These are phyloP conservation scores for Sphaeridia pumilis DNA, from an alignment of 2,888 invertebrate genomes.

Conservation along the genomic window DNA sequence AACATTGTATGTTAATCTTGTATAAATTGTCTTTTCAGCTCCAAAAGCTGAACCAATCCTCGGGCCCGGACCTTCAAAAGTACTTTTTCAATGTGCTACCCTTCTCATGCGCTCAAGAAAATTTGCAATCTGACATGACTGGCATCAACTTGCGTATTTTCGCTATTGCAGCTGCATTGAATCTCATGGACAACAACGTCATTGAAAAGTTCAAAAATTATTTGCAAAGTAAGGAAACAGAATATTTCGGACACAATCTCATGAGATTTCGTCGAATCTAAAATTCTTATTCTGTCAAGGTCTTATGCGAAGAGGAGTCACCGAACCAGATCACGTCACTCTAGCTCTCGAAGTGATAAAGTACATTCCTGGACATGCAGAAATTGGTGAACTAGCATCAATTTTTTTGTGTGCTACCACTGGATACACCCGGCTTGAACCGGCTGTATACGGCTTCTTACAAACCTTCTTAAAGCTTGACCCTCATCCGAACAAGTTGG, in stretches of 20 bases:
- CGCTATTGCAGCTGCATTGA: conserved; percentile 21
- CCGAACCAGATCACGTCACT: not conserved
- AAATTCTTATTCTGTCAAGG: not conserved
- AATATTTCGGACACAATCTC: too few relatives aligned
- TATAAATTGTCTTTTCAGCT: conserved; percentile 10
- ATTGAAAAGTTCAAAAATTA: conserved; percentile 21
- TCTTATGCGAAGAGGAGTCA: conserved; percentile 1
- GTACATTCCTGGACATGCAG: not conserved
- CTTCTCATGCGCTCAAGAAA: conserved; percentile 26
- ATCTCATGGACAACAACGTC: conserved; percentile 19
- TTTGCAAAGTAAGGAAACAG: conserved; percentile 19
- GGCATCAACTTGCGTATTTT: conserved; percentile 27
- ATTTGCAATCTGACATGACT: conserved; percentile 10
- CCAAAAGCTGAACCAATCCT: conserved; percentile 15
- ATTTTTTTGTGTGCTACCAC: not conserved
- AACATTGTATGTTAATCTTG: not conserved
- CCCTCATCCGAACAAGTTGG: too few relatives aligned
- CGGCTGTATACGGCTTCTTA: not conserved
- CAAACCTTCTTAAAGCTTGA: not conserved
- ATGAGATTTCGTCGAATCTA: not conserved
- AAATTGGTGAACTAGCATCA: not conserved
- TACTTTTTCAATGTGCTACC: conserved; percentile 28
- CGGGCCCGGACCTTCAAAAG: conserved; percentile 24
- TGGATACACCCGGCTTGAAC: not conserved
- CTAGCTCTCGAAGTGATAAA: not conserved